Evolutionary conservation across 2,888 invertebrate species (phyloP).

Genomic region (Caenorhabditis sp.): DNA sequence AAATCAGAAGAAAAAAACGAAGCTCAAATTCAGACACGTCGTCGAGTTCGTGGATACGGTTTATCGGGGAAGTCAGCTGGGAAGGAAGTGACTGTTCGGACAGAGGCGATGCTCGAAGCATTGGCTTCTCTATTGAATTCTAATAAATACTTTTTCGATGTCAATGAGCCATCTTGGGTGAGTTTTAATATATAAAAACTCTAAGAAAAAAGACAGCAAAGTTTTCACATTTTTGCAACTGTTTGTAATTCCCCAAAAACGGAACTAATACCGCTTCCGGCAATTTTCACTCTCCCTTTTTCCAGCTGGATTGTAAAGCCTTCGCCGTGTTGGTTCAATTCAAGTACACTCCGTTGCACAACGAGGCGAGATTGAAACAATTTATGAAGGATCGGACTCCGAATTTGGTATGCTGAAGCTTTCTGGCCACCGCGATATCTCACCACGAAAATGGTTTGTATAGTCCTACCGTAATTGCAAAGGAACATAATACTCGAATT

Average conservation of each 20-base stretch:
- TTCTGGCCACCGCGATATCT: too few species aligned
- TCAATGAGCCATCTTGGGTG: constrained; percentile 60
- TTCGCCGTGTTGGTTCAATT: constrained; percentile 69
- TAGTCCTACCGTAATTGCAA: too few species aligned
- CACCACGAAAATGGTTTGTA: too few species aligned
- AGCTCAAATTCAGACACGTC: constrained; percentile 34
- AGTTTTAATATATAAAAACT: background rate
- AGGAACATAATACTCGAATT: too few species aligned
- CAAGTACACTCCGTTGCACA: constrained; percentile 66
- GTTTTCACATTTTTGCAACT: background rate
- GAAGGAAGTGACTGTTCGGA: constrained; percentile 50
- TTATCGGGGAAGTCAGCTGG: constrained; percentile 50
- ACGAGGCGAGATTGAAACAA: constrained; percentile 63
- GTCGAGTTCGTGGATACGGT: constrained; percentile 61
- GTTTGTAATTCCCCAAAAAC: background rate
- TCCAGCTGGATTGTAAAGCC: constrained; percentile 69
- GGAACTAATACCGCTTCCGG: constrained; percentile 2
- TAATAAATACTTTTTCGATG: constrained; percentile 61
- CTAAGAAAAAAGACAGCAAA: background rate
- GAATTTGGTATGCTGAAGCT: constrained; percentile 57
- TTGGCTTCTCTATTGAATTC: constrained; percentile 45
- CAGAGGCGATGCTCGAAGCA: constrained; percentile 63
- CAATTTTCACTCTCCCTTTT: constrained; percentile 7
- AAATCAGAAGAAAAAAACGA: background rate
- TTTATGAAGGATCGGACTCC: constrained; percentile 63